These are phyloP conservation scores for Apis mellifera DNA, from an alignment of 1,140 invertebrate genomes.

Conservation along the genomic window DNA sequence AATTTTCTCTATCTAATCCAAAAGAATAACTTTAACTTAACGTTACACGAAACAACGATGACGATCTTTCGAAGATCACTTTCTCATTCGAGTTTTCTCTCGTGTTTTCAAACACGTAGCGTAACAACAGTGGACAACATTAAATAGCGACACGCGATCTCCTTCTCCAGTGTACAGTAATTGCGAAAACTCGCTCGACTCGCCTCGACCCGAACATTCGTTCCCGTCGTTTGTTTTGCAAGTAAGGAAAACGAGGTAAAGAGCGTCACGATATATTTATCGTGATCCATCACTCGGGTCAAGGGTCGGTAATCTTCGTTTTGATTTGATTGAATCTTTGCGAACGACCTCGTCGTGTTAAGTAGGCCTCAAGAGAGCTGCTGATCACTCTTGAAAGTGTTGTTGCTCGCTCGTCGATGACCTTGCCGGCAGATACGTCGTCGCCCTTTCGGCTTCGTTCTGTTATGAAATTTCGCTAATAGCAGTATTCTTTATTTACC, in stretches of 20 bases:
- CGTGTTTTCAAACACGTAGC: neutral
- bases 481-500: neutral
- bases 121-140: neutral
- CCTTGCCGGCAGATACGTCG: neutral
- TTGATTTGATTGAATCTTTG: slow-evolving; percentile 36
- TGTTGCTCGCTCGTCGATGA: neutral
- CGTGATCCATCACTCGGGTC: neutral
- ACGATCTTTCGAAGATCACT: no score
- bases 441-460: neutral
- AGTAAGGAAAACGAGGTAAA: neutral
- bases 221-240: neutral
- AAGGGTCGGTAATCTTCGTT: slow-evolving; percentile 20
- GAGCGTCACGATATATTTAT: neutral
- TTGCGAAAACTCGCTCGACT: neutral
- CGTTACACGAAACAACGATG: no score
- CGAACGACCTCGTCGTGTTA: slow-evolving; percentile 32
- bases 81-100: neutral
- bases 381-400: slow-evolving; percentile 13
- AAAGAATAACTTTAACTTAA: neutral
- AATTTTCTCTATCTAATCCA: accelerated
- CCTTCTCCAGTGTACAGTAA: no score
- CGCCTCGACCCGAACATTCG: neutral
- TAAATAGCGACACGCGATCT: neutral
- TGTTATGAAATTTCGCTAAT: neutral
- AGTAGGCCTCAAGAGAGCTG: neutral